Evolutionary conservation across 2,113 vertebrate species (phyloP).

Genomic region (Bubo bubo): DNA sequence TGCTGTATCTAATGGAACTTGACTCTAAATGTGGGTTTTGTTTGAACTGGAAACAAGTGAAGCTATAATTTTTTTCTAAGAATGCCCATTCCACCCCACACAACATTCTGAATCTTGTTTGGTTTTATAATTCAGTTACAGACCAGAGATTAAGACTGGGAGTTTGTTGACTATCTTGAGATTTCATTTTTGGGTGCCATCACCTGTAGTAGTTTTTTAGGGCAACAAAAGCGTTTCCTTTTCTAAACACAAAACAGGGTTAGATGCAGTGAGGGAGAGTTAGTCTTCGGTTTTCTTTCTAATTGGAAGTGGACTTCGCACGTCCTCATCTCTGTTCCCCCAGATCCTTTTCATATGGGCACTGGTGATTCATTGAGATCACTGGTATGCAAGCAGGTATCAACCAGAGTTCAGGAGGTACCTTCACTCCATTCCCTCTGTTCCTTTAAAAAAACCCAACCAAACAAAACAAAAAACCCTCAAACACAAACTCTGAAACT

Average conservation of each 20-base stretch:
- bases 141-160: background rate
- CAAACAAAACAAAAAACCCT: background rate
- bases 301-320: background rate
- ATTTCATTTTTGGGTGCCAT: background rate
- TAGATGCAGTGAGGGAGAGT: background rate
- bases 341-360: background rate
- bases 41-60: slow-evolving; percentile 41
- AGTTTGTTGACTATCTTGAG: background rate
- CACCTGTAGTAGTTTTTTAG: background rate
- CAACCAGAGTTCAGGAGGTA: background rate
- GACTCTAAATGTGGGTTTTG: background rate
- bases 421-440: background rate
- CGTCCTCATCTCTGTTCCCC: background rate
- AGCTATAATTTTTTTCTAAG: background rate
- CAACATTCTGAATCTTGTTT: background rate
- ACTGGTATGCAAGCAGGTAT: background rate
- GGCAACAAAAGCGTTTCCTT: background rate
- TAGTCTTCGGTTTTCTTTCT: background rate
- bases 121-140: background rate
- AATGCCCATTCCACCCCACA: background rate
- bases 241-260: background rate
- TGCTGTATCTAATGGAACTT: background rate
- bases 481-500: background rate
- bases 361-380: background rate
- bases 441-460: background rate